Percentiles rank a stretch among this genome's conserved stretches.
Conservation (phyloP, 37 sponge, comb jelly and placozoan genomes). For the Eunapius fragilis region DNA sequence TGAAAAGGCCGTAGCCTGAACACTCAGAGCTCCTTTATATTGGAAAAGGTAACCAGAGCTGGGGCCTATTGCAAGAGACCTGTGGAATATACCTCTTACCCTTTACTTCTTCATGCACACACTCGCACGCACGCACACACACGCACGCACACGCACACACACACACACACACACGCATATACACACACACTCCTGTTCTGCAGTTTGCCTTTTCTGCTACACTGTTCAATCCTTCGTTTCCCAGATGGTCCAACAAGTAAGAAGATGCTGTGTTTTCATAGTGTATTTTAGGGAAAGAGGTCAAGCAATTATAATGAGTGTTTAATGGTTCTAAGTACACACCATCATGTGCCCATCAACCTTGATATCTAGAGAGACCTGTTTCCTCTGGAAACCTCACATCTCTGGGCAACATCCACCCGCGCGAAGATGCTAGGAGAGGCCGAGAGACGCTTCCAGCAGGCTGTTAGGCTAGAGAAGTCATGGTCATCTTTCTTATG, state of each 20-base stretch:
- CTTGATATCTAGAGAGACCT: neutral
- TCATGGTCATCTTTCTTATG: conserved; percentile 61
- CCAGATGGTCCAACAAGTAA: conserved; percentile 39
- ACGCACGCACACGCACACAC: too few relatives aligned
- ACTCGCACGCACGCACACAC: too few relatives aligned
- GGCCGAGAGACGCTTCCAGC: conserved; percentile 39
- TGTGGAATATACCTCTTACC: neutral
- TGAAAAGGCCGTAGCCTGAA: conserved; percentile 62
- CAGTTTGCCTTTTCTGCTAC: conserved; percentile 76
- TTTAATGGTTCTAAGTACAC: too few relatives aligned
- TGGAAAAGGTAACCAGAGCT: conserved; percentile 49
- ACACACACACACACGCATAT: too few relatives aligned
- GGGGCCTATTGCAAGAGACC: too few relatives aligned
- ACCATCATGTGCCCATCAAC: neutral
- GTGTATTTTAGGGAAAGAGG: too few relatives aligned
- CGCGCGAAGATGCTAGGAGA: conserved; percentile 5
- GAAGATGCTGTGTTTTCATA: too few relatives aligned
- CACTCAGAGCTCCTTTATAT: conserved; percentile 47
- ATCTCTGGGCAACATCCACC: conserved; percentile 28
- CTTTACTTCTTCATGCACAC: too few relatives aligned
- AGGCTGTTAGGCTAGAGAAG: conserved; percentile 37
- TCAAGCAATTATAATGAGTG: too few relatives aligned
- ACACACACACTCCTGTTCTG: neutral
- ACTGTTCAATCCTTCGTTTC: conserved; percentile 59
- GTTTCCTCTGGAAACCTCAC: neutral